phyloP scores from a whole-genome alignment of 2,113 vertebrate genomes.

The Psittacara wagleri region DNA sequence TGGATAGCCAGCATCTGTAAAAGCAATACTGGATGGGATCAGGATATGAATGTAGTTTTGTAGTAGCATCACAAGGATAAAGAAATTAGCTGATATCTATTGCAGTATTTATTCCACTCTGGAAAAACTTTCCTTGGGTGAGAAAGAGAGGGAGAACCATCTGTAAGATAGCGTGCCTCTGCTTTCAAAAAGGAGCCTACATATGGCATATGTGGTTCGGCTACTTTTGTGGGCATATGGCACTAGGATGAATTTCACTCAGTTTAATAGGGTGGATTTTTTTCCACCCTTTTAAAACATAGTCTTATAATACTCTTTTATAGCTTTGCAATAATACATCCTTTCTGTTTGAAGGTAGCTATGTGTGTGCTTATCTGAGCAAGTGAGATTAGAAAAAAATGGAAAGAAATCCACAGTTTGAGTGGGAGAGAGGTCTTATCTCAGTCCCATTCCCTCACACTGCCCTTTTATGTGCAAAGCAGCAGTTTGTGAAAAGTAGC shows the following conservation, averaged over 20 bases:
- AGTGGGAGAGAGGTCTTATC: not conserved
- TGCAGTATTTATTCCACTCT: not conserved
- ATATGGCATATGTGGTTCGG: not conserved
- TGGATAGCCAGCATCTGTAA: not conserved
- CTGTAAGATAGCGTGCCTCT: not conserved
- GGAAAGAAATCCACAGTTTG: not conserved
- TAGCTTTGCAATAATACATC: not conserved
- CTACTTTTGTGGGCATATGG: not conserved
- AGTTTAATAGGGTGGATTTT: not conserved
- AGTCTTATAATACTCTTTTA: not conserved
- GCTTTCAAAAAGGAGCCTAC: not conserved
- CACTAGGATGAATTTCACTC: not conserved
- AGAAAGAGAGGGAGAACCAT: not conserved
- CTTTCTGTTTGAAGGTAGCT: not conserved
- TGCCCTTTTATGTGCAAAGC: not conserved
- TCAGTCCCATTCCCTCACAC: not conserved
- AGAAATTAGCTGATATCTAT: not conserved
- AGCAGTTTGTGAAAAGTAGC: slow-evolving; percentile 65
- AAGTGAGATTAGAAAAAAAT: not conserved
- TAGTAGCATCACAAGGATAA: not conserved
- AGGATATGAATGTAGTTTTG: not conserved
- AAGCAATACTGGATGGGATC: not conserved
- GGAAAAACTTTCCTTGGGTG: not conserved
- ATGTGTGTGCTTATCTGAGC: not conserved
- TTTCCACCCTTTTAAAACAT: not conserved